Evolutionary conservation across 92 coral and sea anemone species (phyloP).

Genomic region (Montipora capitata): DNA sequence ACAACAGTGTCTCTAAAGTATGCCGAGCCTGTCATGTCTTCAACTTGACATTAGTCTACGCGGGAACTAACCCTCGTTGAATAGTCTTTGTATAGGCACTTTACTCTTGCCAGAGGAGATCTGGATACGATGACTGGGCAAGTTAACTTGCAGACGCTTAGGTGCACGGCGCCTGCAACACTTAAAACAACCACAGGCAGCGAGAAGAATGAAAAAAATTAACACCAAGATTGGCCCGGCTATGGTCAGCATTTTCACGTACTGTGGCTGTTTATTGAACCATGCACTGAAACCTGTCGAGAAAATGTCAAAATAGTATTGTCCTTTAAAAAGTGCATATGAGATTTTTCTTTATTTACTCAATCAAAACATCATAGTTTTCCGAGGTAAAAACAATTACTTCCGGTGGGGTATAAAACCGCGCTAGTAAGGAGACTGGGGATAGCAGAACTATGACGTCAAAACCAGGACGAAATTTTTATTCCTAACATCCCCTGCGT

Average conservation of each 20-base stretch:
- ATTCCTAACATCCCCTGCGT: too few relatives aligned
- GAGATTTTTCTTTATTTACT: too few relatives aligned
- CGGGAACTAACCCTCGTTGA: conserved; percentile 47
- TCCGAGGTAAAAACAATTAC: too few relatives aligned
- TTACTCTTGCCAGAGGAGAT: conserved; percentile 20
- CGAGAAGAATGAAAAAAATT: conserved; percentile 4
- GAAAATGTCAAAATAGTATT: background rate
- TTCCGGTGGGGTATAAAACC: too few relatives aligned
- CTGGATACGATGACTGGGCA: conserved; percentile 50
- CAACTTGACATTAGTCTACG: background rate
- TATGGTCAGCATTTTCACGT: conserved; percentile 20
- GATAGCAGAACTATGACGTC: too few relatives aligned
- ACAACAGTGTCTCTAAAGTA: too few relatives aligned
- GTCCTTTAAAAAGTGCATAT: background rate
- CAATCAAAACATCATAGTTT: too few relatives aligned
- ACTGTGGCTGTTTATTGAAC: conserved; percentile 41
- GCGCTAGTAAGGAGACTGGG: too few relatives aligned
- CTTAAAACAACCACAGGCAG: conserved; percentile 10
- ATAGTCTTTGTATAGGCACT: conserved; percentile 44
- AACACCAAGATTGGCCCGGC: conserved; percentile 30
- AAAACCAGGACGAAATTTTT: too few relatives aligned
- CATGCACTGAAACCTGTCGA: conserved; percentile 40
- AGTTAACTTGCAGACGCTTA: conserved; percentile 26
- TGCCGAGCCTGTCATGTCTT: too few relatives aligned
- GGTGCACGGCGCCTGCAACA: conserved; percentile 38